phyloP scores from a whole-genome alignment of 2,113 vertebrate genomes.

The Saccopteryx bilineata region DNA sequence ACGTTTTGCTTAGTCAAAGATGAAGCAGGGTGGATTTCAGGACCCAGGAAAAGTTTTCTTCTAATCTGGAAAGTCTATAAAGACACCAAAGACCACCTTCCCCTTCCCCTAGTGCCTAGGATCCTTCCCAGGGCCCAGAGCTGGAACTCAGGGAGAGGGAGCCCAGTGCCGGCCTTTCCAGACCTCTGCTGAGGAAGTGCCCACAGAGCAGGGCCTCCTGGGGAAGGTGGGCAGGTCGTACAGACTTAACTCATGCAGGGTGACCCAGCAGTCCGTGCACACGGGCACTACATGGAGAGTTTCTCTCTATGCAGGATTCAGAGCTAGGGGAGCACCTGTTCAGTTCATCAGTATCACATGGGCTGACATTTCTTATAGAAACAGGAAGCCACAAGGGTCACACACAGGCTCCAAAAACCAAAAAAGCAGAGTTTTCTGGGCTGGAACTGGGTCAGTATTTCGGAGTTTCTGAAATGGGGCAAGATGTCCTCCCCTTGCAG shows the following conservation, averaged over 20 bases:
- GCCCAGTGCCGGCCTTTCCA: neutral
- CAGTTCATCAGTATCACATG: neutral
- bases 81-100: neutral
- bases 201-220: neutral
- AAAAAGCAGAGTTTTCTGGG: neutral
- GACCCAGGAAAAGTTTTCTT: neutral
- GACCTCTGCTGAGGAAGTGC: neutral
- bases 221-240: neutral
- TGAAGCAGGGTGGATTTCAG: neutral
- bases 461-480: neutral
- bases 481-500: neutral
- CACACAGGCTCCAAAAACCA: neutral
- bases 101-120: neutral
- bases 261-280: neutral
- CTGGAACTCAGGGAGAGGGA: neutral
- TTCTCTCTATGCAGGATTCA: slow-evolving; percentile 3
- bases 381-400: neutral
- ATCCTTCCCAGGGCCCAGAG: neutral
- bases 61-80: neutral
- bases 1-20: neutral
- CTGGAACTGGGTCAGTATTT: neutral
- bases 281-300: neutral
- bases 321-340: neutral
- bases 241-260: neutral
- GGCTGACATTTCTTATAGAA: neutral